These are phyloP conservation scores for Centruroides sculpturatus DNA, from an alignment of 1,140 invertebrate species.

Conservation along the genomic window DNA sequence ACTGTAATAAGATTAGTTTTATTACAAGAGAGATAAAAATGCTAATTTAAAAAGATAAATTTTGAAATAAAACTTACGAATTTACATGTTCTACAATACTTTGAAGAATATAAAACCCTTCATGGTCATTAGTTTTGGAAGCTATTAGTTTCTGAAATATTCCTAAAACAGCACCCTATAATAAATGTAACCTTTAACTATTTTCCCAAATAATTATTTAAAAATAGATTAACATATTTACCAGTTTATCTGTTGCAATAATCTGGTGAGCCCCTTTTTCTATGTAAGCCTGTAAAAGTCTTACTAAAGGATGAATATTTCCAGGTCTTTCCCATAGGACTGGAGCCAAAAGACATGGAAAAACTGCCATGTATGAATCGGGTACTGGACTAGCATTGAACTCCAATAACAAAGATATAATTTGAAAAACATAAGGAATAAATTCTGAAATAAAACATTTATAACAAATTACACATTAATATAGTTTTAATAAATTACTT, in stretches of 20 bases:
- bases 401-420: slow-evolving; percentile 81
- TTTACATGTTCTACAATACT: slow-evolving; percentile 60
- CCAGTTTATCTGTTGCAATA: slow-evolving; percentile 47
- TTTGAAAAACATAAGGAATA: slow-evolving; percentile 94
- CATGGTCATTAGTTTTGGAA: slow-evolving; percentile 88
- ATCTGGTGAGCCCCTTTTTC: slow-evolving; percentile 56
- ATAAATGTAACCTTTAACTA: slow-evolving; percentile 23
- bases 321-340: slow-evolving; percentile 80
- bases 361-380: slow-evolving; percentile 72
- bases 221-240: slow-evolving; percentile 24
- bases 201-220: background rate
- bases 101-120: slow-evolving; percentile 85
- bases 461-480: too few relatives aligned
- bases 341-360: slow-evolving; percentile 72
- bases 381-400: slow-evolving; percentile 46
- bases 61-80: slow-evolving; percentile 42
- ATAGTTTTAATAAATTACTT: too few relatives aligned
- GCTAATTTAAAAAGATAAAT: slow-evolving; percentile 19
- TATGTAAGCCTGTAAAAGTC: slow-evolving; percentile 74
- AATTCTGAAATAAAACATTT: slow-evolving; percentile 52
- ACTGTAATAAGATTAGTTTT: slow-evolving; percentile 19
- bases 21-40: slow-evolving; percentile 7
- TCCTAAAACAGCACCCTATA: slow-evolving; percentile 66
- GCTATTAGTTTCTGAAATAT: slow-evolving; percentile 94
- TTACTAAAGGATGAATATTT: slow-evolving; percentile 79